Conservation (phyloP, 2,888 invertebrate species). For the Rotaria sp. region DNA sequence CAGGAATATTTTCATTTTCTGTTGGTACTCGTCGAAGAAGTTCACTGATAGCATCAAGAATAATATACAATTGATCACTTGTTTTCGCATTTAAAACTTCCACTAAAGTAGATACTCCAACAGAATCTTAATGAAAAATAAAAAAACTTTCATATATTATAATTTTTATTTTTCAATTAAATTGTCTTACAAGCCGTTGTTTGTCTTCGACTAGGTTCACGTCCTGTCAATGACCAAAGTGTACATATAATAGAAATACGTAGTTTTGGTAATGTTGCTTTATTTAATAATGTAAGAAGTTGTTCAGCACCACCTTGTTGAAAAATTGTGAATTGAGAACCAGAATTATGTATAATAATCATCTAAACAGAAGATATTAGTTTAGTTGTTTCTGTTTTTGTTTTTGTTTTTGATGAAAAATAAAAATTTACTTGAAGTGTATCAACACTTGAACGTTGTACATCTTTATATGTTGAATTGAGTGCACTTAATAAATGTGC, state of each 20-base stretch:
- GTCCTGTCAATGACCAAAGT: conserved; percentile 3
- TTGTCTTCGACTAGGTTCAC: neutral
- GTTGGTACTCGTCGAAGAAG: neutral
- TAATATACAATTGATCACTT: neutral
- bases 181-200: neutral
- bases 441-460: conserved; percentile 21
- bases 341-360: neutral
- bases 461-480: neutral
- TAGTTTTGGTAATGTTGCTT: conserved; percentile 3
- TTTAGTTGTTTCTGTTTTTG: neutral
- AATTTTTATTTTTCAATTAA: neutral
- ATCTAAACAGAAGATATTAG: neutral
- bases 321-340: neutral
- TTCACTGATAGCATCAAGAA: conserved; percentile 2
- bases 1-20: neutral
- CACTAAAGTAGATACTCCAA: neutral
- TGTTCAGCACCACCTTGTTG: conserved; percentile 29
- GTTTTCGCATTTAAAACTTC: conserved; percentile 8
- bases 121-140: neutral
- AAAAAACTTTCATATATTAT: neutral
- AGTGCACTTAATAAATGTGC: neutral
- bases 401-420: neutral
- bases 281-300: neutral
- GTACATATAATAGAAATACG: conserved; percentile 15
- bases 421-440: neutral